These are phyloP conservation scores for Ptychodera flava DNA, from an alignment of 35 echinoderm and acorn worm species.

Conservation along the genomic window DNA sequence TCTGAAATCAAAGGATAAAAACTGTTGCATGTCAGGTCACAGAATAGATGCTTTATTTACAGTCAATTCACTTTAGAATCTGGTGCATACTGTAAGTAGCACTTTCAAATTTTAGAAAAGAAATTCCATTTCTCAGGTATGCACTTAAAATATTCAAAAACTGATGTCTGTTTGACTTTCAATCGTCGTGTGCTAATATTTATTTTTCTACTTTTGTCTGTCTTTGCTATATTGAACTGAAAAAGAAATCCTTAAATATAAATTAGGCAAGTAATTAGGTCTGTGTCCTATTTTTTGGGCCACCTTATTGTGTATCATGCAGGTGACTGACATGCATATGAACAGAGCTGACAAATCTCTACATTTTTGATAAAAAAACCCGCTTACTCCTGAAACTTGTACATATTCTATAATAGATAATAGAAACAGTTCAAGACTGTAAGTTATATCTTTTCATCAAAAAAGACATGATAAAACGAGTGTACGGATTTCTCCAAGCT, in stretches of 20 bases:
- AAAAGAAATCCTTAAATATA: no score
- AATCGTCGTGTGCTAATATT: background rate
- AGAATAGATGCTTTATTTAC: background rate
- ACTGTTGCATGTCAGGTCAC: background rate
- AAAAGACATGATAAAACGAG: no score
- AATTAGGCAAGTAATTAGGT: no score
- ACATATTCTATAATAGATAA: constrained; percentile 2
- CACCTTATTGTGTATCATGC: no score
- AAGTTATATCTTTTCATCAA: no score
- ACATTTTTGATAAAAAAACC: background rate
- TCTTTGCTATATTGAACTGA: no score
- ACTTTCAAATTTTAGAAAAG: background rate
- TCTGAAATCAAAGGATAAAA: no score
- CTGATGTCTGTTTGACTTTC: background rate
- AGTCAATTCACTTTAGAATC: background rate
- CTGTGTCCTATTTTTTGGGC: no score
- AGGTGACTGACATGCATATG: no score
- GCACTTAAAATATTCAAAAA: background rate
- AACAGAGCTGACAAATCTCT: no score
- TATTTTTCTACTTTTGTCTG: background rate
- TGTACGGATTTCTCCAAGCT: background rate
- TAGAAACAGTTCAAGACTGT: background rate
- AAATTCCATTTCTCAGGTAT: background rate
- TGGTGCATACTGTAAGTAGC: background rate
- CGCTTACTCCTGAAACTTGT: background rate